Conservation (phyloP, 2,888 invertebrate genomes). For the Dione juno region DNA sequence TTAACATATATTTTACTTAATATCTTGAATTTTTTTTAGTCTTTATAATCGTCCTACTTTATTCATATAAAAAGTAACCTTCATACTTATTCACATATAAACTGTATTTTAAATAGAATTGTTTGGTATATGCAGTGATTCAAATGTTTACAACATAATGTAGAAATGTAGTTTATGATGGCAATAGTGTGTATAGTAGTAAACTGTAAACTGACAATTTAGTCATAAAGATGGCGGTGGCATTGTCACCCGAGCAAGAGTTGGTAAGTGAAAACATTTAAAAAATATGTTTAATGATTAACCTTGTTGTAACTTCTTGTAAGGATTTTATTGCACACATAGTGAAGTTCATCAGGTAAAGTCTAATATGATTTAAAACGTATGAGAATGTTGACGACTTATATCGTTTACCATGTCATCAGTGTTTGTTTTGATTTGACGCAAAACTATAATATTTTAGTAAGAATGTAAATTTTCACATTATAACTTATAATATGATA, state of each 20-base stretch:
- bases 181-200: background rate
- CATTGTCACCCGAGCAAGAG: slow-evolving; percentile 90
- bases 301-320: background rate
- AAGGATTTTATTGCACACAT: background rate
- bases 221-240: slow-evolving; percentile 85
- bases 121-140: background rate
- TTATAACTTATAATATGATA: background rate
- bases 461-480: background rate
- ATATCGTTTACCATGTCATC: slow-evolving; percentile 76
- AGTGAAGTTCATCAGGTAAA: background rate
- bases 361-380: background rate
- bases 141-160: background rate
- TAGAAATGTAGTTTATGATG: background rate
- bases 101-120: too few relatives aligned
- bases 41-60: too few relatives aligned
- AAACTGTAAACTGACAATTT: slow-evolving; percentile 30
- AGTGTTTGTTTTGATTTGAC: slow-evolving; percentile 80
- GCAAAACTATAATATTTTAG: slow-evolving; percentile 29
- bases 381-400: background rate
- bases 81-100: too few relatives aligned
- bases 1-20: too few relatives aligned
- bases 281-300: slow-evolving; percentile 43
- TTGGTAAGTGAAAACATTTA: slow-evolving; percentile 83
- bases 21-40: too few relatives aligned
- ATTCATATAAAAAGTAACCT: too few relatives aligned